Evolutionary conservation across 2,113 vertebrate species (phyloP).

Genomic region (Onychorhynchus coronatus): DNA sequence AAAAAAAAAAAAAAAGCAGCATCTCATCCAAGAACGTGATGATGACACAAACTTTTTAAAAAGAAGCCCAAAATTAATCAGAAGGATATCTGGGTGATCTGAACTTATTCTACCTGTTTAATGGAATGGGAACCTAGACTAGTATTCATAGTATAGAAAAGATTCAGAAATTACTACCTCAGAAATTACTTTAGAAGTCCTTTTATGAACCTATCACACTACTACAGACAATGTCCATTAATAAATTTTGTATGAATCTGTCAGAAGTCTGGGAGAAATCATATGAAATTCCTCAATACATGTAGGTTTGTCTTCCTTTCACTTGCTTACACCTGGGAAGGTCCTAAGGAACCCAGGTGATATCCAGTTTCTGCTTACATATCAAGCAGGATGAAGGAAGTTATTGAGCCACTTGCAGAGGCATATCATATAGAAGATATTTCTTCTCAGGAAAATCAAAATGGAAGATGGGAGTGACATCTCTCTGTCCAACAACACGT

Average conservation of each 20-base stretch:
- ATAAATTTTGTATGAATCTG: background rate
- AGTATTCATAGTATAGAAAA: background rate
- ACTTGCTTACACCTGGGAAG: background rate
- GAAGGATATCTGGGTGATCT: background rate
- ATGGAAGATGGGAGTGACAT: background rate
- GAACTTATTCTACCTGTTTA: background rate
- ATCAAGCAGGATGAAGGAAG: background rate
- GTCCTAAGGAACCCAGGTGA: background rate
- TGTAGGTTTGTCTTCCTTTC: background rate
- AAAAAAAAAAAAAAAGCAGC: background rate
- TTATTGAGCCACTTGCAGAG: background rate
- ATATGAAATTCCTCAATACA: background rate
- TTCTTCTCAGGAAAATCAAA: background rate
- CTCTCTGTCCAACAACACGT: background rate
- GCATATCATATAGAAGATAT: background rate
- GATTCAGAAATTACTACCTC: background rate
- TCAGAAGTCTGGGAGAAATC: background rate
- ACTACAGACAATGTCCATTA: background rate
- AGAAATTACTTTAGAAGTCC: background rate
- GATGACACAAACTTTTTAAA: background rate
- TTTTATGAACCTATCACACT: background rate
- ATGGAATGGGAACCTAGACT: background rate
- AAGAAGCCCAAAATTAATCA: background rate
- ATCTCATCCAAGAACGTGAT: background rate
- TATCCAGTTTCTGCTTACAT: background rate